phyloP scores from a whole-genome alignment of 2,888 invertebrate species.

The Oscheius sp. region DNA sequence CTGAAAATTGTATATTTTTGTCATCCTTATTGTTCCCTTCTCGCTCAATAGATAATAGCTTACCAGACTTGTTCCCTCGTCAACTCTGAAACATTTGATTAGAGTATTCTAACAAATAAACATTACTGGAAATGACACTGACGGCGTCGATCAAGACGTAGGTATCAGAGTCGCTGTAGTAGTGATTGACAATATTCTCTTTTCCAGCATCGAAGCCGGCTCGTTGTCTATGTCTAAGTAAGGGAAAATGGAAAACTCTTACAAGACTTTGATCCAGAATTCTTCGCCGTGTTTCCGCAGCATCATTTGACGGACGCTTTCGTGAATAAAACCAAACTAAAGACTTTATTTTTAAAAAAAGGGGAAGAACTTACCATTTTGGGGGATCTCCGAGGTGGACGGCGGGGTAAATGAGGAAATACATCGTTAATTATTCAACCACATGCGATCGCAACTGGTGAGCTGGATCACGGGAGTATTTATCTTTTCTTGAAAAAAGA shows the following conservation, averaged over 20 bases:
- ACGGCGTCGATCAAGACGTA: slow-evolving; percentile 65
- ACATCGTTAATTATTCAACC: slow-evolving; percentile 5
- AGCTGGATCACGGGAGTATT: too few species aligned
- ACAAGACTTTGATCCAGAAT: slow-evolving; percentile 65
- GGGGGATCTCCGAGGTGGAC: neutral
- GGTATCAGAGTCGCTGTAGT: slow-evolving; percentile 67
- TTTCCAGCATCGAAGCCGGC: slow-evolving; percentile 68
- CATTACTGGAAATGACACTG: slow-evolving; percentile 58
- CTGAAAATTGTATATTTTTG: too few species aligned
- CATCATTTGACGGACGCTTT: slow-evolving; percentile 64
- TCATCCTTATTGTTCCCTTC: too few species aligned
- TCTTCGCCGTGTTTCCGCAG: slow-evolving; percentile 67
- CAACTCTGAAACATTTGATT: slow-evolving; percentile 51
- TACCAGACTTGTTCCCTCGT: slow-evolving; percentile 62
- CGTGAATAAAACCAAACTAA: slow-evolving; percentile 69
- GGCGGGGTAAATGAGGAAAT: neutral
- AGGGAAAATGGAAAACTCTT: slow-evolving; percentile 20
- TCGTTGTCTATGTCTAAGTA: slow-evolving; percentile 36
- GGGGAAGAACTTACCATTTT: slow-evolving; percentile 5
- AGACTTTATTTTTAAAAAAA: neutral
- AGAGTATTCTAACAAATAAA: neutral
- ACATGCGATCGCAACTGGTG: slow-evolving; percentile 7
- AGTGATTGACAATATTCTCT: slow-evolving; percentile 68
- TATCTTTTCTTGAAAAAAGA: too few species aligned
- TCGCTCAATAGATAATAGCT: too few species aligned